A percentile compares a stretch with the other conserved stretches of the same genome.
Evolutionary conservation across 1,140 invertebrate species (phyloP).

Genomic region (Lepidostoma basale): DNA sequence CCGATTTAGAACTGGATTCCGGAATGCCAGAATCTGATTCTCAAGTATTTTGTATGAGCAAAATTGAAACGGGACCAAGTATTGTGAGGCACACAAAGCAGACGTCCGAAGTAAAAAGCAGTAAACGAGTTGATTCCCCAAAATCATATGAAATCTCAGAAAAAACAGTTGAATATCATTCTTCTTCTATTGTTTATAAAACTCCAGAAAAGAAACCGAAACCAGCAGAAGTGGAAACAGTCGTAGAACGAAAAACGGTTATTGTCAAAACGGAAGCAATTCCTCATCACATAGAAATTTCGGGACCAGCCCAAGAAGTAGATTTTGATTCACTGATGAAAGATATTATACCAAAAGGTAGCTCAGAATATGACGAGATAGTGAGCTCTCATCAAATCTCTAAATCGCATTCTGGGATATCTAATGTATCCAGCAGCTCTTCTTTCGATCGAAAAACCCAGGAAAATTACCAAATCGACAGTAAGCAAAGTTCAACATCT

Average conservation of each 20-base stretch:
- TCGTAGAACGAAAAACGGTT: conserved; percentile 35
- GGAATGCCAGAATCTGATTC: conserved; percentile 43
- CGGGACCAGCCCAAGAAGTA: conserved; percentile 52
- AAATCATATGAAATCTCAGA: conserved; percentile 43
- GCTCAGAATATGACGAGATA: conserved; percentile 58
- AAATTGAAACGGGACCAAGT: conserved; percentile 44
- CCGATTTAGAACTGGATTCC: conserved; percentile 51
- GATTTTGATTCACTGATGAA: conserved; percentile 51
- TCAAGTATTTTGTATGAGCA: conserved; percentile 44
- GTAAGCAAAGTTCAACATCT: conserved; percentile 45
- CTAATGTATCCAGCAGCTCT: conserved; percentile 32
- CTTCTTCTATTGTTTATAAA: conserved; percentile 42
- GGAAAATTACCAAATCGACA: conserved; percentile 40
- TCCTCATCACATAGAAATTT: not conserved
- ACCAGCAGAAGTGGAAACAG: conserved; percentile 29
- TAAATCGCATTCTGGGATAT: conserved; percentile 37
- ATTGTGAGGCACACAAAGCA: conserved; percentile 38
- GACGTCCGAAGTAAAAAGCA: conserved; percentile 27
- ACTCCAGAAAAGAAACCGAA: conserved; percentile 44
- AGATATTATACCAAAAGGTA: conserved; percentile 56
- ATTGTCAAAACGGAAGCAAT: conserved; percentile 38
- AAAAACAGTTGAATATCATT: conserved; percentile 42
- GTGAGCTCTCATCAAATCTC: conserved; percentile 18
- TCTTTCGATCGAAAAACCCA: conserved; percentile 36
- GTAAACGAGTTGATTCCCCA: conserved; percentile 33